A percentile compares a stretch with the other conserved stretches of the same genome.
These are phyloP conservation scores for Apodemus sylvaticus DNA, from an alignment of 2,113 vertebrate species.

Conservation along the genomic window DNA sequence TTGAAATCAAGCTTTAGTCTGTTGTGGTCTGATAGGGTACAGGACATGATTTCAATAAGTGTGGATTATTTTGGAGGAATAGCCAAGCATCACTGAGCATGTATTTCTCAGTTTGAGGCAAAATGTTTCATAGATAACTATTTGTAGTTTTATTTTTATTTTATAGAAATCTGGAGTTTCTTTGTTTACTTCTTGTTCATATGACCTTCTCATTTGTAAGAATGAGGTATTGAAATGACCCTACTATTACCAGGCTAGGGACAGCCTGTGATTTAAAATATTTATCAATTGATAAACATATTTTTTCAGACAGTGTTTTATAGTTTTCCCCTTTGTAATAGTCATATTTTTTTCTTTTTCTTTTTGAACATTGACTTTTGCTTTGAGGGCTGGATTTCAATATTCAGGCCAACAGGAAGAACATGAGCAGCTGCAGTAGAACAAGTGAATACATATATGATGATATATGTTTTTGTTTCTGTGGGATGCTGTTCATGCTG, in stretches of 20 bases:
- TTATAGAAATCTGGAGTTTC: neutral
- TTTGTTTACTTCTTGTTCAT: neutral
- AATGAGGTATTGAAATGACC: neutral
- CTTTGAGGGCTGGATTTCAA: neutral
- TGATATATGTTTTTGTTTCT: neutral
- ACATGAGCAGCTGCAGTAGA: accelerated
- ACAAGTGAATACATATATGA: neutral
- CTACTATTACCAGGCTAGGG: neutral
- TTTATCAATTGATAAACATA: no score
- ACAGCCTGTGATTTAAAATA: neutral
- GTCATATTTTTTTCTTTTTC: neutral
- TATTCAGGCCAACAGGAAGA: neutral
- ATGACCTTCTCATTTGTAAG: neutral
- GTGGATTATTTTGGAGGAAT: neutral
- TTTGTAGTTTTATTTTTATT: neutral
- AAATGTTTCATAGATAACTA: neutral
- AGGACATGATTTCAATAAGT: neutral
- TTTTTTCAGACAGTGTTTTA: neutral
- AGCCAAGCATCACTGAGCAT: neutral
- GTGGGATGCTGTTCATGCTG: neutral
- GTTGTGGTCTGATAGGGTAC: neutral
- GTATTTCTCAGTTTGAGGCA: neutral
- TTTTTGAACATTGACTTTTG: neutral
- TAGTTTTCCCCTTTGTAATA: neutral
- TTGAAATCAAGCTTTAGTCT: neutral